A percentile compares a stretch with the other conserved stretches of the same genome.
Conservation (phyloP, 2,888 invertebrate genomes). For the Boloria selene region DNA sequence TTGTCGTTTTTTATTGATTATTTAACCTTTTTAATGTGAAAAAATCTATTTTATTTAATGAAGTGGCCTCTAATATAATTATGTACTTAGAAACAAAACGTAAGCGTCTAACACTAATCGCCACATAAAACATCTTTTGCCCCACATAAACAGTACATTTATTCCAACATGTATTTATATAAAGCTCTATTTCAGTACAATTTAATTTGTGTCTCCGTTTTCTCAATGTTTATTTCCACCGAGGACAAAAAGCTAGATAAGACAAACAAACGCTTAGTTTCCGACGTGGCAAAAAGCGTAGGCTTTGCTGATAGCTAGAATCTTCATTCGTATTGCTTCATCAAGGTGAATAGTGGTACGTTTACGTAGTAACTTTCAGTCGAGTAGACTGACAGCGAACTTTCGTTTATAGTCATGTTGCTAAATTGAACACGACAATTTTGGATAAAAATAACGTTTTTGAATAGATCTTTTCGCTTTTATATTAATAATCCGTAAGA, state of each 20-base stretch:
- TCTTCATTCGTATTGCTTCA: conserved; percentile 38
- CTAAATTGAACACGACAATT: no score
- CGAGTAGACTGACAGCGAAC: not conserved
- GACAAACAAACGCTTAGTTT: conserved; percentile 46
- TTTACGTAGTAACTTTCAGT: conserved; percentile 26
- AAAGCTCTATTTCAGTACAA: conserved; percentile 1
- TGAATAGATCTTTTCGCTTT: no score
- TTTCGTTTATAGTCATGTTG: not conserved
- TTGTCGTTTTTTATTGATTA: no score
- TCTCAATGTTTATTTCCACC: conserved; percentile 29
- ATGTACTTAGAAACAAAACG: conserved; percentile 8
- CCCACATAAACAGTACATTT: not conserved
- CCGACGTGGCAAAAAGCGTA: conserved; percentile 46
- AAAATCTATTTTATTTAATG: no score
- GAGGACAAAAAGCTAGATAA: conserved; percentile 42
- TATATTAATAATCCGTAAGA: no score
- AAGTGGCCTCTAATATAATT: no score
- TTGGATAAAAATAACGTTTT: no score
- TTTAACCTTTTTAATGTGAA: no score
- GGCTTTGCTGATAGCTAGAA: conserved; percentile 45
- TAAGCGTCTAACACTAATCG: conserved; percentile 7
- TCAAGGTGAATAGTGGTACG: conserved; percentile 35
- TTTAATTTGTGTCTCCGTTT: conserved; percentile 19
- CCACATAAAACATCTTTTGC: not conserved
- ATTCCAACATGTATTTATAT: not conserved